These are phyloP conservation scores for Malurus melanocephalus DNA, from an alignment of 2,113 vertebrate genomes.

Conservation along the genomic window DNA sequence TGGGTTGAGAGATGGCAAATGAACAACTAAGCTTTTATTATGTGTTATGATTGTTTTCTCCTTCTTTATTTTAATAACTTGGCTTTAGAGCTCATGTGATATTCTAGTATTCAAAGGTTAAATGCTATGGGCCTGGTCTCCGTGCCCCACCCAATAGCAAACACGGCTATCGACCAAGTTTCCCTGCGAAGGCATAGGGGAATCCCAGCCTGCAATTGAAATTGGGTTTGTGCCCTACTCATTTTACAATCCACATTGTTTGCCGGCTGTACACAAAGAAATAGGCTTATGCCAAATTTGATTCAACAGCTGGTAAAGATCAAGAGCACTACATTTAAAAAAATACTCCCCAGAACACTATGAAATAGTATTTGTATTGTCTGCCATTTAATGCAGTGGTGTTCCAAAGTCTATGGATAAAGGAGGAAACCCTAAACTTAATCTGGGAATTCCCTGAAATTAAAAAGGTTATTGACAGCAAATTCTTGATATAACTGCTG, in stretches of 20 bases:
- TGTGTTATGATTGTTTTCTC: neutral
- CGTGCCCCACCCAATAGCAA: neutral
- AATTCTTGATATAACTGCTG: constrained; percentile 1
- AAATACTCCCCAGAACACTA: neutral
- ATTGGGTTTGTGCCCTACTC: neutral
- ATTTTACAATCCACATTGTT: constrained; percentile 31
- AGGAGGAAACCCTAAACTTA: constrained; percentile 11
- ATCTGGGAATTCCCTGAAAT: constrained; percentile 36
- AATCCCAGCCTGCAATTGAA: constrained; percentile 46
- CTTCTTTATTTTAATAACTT: neutral
- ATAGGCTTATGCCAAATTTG: neutral
- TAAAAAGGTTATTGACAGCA: neutral
- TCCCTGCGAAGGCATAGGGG: neutral
- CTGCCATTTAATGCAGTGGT: neutral
- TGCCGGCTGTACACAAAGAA: constrained; percentile 26
- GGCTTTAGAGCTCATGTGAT: neutral
- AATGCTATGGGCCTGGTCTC: neutral
- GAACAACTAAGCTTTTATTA: neutral
- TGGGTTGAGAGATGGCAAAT: neutral
- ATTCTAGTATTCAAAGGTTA: constrained; percentile 9
- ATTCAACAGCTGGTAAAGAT: constrained; percentile 11
- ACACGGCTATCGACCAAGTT: constrained; percentile 21
- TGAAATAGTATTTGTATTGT: neutral
- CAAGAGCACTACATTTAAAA: neutral
- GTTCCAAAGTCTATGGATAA: neutral